Evolutionary conservation across 2,113 vertebrate species (phyloP).

Genomic region (Synodontis membranacea): DNA sequence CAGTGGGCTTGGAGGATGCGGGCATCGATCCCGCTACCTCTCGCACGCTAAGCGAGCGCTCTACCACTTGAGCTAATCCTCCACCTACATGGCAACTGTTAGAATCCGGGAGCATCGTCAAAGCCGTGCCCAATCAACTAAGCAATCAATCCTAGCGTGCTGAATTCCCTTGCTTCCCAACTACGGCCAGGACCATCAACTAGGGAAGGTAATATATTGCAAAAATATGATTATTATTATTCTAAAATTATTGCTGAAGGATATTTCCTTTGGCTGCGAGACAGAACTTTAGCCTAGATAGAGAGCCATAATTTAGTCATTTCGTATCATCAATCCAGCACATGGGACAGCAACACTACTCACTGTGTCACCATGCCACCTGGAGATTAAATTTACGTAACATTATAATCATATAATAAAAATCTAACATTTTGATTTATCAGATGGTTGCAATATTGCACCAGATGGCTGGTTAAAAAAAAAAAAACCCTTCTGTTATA

Average conservation of each 20-base stretch:
- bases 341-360: not conserved
- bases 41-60: constrained; percentile 74
- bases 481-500: not conserved
- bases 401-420: not conserved
- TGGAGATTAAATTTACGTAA: not conserved
- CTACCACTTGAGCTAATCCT: constrained; percentile 75
- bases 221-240: no score
- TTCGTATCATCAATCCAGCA: not conserved
- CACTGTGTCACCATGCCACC: not conserved
- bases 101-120: no score
- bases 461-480: not conserved
- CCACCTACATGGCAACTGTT: no score
- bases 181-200: no score
- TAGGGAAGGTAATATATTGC: no score
- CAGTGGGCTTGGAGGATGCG: constrained; percentile 70
- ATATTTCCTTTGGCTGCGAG: no score
- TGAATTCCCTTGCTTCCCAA: no score
- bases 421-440: not conserved
- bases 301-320: not conserved
- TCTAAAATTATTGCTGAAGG: no score
- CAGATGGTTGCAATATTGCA: not conserved
- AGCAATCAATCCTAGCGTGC: no score
- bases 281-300: no score
- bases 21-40: constrained; percentile 71
- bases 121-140: no score